These are phyloP conservation scores for Avahi laniger DNA, from an alignment of 2,797 vertebrate species.

Conservation along the genomic window DNA sequence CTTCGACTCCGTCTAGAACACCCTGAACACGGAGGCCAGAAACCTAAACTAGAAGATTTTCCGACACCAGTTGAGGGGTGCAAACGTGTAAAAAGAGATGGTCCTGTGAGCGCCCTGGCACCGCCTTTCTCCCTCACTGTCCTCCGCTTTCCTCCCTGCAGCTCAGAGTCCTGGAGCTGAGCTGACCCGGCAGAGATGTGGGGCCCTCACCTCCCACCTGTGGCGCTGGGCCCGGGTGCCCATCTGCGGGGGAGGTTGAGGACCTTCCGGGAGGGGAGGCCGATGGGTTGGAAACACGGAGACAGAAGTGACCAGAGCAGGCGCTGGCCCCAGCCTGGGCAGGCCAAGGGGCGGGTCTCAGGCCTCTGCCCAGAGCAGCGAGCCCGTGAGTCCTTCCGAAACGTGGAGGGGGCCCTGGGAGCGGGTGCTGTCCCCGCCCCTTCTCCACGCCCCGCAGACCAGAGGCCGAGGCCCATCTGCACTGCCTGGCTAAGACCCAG, in stretches of 20 bases:
- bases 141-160: not conserved
- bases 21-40: rapidly evolving
- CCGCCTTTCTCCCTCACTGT: not conserved
- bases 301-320: too few species aligned
- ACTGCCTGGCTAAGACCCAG: not conserved
- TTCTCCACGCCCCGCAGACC: too few species aligned
- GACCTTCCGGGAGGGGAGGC: not conserved
- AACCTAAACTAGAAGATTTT: not conserved
- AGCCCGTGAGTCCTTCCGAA: not conserved
- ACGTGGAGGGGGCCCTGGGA: not conserved
- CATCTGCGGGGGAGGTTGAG: rapidly evolving
- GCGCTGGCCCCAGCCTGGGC: too few species aligned
- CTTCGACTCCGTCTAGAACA: not conserved
- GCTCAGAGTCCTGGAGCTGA: too few species aligned
- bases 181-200: rapidly evolving
- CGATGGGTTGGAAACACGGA: not conserved
- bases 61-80: too few species aligned
- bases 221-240: too few species aligned
- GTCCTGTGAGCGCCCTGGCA: too few species aligned
- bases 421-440: too few species aligned
- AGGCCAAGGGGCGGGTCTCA: too few species aligned
- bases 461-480: too few species aligned
- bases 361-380: not conserved
- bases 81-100: too few species aligned
- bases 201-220: not conserved